Percentiles rank a stretch among this genome's conserved stretches.
These are phyloP conservation scores for Plagodis dolabraria DNA, from an alignment of 2,888 invertebrate species.

Conservation along the genomic window DNA sequence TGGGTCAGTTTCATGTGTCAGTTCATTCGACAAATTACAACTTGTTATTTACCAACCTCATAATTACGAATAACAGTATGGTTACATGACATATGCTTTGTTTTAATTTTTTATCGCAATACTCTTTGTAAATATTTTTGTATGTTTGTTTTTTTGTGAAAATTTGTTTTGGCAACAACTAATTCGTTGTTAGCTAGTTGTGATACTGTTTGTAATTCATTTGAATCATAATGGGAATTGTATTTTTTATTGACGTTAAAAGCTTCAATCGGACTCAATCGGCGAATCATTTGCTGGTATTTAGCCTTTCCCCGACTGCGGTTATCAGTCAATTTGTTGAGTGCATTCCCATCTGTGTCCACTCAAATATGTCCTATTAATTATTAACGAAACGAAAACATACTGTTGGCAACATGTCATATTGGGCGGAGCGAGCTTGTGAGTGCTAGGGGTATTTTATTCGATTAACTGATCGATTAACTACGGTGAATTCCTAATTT, in stretches of 20 bases:
- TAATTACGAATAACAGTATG: too few species aligned
- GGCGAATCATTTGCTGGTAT: conserved; percentile 80
- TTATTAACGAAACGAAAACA: conserved; percentile 81
- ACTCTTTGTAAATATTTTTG: too few species aligned
- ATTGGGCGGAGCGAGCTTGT: conserved; percentile 50
- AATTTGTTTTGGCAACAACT: too few species aligned
- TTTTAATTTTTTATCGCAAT: too few species aligned
- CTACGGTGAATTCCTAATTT: conserved; percentile 40
- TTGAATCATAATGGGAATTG: conserved; percentile 6
- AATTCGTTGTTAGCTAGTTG: not conserved
- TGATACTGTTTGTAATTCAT: not conserved
- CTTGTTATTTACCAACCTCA: conserved; percentile 9
- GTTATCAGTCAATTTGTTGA: conserved; percentile 82
- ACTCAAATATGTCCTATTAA: conserved; percentile 77
- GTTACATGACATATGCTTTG: too few species aligned
- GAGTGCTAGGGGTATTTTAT: conserved; percentile 59
- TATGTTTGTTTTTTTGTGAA: too few species aligned
- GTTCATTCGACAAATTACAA: conserved; percentile 21
- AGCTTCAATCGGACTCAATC: conserved; percentile 71
- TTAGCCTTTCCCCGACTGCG: conserved; percentile 81
- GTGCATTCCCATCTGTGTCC: conserved; percentile 77
- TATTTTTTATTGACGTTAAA: conserved; percentile 41
- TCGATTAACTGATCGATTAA: conserved; percentile 63
- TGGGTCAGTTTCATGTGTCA: conserved; percentile 14
- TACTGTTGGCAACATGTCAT: conserved; percentile 71